phyloP scores from a whole-genome alignment of 1,140 invertebrate genomes.

The Coptotermes formosanus region DNA sequence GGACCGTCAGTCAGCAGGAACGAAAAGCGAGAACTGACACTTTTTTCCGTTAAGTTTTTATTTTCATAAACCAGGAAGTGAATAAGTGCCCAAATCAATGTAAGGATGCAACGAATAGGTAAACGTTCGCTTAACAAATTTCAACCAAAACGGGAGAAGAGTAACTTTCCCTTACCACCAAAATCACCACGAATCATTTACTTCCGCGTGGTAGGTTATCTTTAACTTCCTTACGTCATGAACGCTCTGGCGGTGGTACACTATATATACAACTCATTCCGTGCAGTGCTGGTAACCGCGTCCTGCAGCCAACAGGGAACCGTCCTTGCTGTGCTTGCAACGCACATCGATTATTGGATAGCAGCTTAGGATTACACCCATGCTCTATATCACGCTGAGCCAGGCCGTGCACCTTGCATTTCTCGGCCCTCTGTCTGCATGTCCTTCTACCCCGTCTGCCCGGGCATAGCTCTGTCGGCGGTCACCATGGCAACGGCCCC shows the following conservation, averaged over 20 bases:
- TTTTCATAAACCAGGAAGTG: too few species aligned
- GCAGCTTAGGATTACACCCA: not conserved
- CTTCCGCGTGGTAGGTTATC: not conserved
- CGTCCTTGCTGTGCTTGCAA: not conserved
- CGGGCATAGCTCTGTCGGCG: not conserved
- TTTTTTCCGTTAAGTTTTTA: too few species aligned
- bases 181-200: too few species aligned
- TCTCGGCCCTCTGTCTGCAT: not conserved
- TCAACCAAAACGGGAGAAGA: too few species aligned
- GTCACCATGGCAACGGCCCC: not conserved
- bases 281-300: not conserved
- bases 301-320: not conserved
- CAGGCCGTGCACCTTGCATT: slow-evolving; percentile 2
- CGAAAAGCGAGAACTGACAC: too few species aligned
- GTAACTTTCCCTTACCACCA: too few species aligned
- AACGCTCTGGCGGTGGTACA: not conserved
- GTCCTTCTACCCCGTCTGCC: not conserved
- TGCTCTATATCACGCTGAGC: not conserved
- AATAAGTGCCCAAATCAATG: too few species aligned
- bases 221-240: not conserved
- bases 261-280: not conserved
- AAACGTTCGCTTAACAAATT: too few species aligned
- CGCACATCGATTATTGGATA: not conserved
- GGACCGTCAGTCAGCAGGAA: too few species aligned
- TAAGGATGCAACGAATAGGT: too few species aligned